These are phyloP conservation scores for Agrochola circellaris DNA, from an alignment of 2,888 invertebrate genomes.

Conservation along the genomic window DNA sequence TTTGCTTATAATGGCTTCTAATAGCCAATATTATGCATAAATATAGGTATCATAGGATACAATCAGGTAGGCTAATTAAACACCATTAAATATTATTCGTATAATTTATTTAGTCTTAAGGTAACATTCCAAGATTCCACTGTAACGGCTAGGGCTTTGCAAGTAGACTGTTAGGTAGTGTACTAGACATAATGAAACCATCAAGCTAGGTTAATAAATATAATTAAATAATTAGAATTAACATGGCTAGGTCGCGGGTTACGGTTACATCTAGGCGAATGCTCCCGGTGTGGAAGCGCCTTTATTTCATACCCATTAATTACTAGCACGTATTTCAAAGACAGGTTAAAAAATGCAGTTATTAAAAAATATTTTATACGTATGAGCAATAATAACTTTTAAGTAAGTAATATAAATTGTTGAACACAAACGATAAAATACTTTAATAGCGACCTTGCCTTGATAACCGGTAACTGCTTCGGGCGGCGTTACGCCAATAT, in stretches of 20 bases:
- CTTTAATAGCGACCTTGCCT: conserved; percentile 41
- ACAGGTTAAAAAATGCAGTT: background rate
- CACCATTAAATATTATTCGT: background rate
- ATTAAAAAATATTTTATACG: background rate
- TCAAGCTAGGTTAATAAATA: too few relatives aligned
- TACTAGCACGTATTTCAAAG: background rate
- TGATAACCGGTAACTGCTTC: conserved; percentile 26
- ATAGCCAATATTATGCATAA: too few relatives aligned
- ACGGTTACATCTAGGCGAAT: background rate
- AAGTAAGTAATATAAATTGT: background rate
- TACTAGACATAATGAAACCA: too few relatives aligned
- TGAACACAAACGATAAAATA: conserved; percentile 14
- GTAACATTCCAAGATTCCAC: background rate
- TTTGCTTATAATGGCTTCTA: too few relatives aligned
- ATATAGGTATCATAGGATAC: too few relatives aligned
- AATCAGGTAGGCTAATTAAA: too few relatives aligned
- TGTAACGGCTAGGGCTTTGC: background rate
- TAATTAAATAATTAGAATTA: background rate
- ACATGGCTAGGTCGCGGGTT: background rate
- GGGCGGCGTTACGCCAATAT: conserved; percentile 28
- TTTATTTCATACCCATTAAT: background rate
- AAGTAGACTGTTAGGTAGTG: background rate
- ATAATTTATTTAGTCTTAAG: background rate
- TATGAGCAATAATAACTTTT: background rate
- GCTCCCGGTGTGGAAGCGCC: background rate